phyloP scores from a whole-genome alignment of 2,888 invertebrate genomes.

The Napeogenes inachia region DNA sequence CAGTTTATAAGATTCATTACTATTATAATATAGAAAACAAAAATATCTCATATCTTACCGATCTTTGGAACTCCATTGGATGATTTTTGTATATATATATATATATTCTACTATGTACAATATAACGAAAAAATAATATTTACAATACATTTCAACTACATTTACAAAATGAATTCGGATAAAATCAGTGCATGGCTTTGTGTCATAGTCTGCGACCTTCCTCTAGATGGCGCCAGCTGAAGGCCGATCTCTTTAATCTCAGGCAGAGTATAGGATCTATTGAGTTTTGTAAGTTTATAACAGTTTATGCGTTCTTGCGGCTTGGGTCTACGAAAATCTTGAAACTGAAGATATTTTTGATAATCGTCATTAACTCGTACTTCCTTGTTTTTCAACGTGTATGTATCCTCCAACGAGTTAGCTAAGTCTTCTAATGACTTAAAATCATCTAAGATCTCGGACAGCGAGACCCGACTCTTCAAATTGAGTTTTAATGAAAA shows the following conservation, averaged over 20 bases:
- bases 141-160: constrained; percentile 33
- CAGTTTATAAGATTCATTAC: too few relatives aligned
- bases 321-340: constrained; percentile 58
- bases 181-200: constrained; percentile 47
- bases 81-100: neutral
- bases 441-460: constrained; percentile 56
- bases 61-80: neutral
- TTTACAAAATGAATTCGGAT: constrained; percentile 62
- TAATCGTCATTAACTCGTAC: constrained; percentile 27
- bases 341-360: constrained; percentile 44
- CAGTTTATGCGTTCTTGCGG: constrained; percentile 40
- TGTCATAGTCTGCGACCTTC: constrained; percentile 38
- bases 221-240: constrained; percentile 37
- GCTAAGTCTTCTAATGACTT: constrained; percentile 49
- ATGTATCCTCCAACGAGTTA: constrained; percentile 31
- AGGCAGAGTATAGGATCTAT: constrained; percentile 50
- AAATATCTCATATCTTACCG: constrained; percentile 20
- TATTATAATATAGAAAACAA: too few relatives aligned
- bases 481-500: constrained; percentile 34
- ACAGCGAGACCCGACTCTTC: constrained; percentile 38
- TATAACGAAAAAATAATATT: constrained; percentile 1
- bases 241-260: constrained; percentile 54
- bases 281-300: constrained; percentile 45
- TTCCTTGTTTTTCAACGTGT: constrained; percentile 13
- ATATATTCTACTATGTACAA: constrained; percentile 3